These are phyloP conservation scores for Teleiodes luculella DNA, from an alignment of 2,888 invertebrate species.

Conservation along the genomic window DNA sequence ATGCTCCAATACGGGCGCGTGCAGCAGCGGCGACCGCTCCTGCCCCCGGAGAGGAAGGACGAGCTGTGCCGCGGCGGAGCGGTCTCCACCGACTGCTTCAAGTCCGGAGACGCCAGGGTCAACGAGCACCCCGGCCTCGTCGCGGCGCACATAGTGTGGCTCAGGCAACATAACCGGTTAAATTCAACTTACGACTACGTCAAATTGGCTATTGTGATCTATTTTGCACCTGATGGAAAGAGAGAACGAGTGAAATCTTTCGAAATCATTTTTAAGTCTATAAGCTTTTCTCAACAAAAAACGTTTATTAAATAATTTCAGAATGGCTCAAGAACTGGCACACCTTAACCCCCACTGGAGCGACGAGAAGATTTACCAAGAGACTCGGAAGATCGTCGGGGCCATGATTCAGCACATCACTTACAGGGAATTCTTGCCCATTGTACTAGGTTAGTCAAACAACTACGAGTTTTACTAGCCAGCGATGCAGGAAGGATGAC, in stretches of 20 bases:
- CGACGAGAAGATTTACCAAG: conserved; percentile 92
- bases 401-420: conserved; percentile 91
- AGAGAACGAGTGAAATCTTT: too few species aligned
- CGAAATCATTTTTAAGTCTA: too few species aligned
- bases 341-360: conserved; percentile 91
- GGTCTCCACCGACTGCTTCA: conserved; percentile 85
- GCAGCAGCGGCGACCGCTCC: conserved; percentile 77
- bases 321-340: conserved; percentile 84
- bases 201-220: too few species aligned
- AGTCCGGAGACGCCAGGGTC: conserved; percentile 87
- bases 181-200: too few species aligned
- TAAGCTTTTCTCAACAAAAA: too few species aligned
- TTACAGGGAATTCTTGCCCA: conserved; percentile 89
- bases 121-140: conserved; percentile 90
- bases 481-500: too few species aligned
- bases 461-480: too few species aligned
- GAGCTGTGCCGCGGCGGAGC: conserved; percentile 86
- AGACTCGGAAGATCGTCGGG: conserved; percentile 88
- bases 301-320: too few species aligned
- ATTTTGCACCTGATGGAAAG: too few species aligned
- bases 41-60: conserved; percentile 78
- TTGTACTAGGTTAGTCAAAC: conserved; percentile 81
- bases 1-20: conserved; percentile 82
- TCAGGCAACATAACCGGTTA: conserved; percentile 84
- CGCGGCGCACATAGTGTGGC: conserved; percentile 86